These are phyloP conservation scores for Sussaba pulchella DNA, from an alignment of 2,888 invertebrate species.

Conservation along the genomic window DNA sequence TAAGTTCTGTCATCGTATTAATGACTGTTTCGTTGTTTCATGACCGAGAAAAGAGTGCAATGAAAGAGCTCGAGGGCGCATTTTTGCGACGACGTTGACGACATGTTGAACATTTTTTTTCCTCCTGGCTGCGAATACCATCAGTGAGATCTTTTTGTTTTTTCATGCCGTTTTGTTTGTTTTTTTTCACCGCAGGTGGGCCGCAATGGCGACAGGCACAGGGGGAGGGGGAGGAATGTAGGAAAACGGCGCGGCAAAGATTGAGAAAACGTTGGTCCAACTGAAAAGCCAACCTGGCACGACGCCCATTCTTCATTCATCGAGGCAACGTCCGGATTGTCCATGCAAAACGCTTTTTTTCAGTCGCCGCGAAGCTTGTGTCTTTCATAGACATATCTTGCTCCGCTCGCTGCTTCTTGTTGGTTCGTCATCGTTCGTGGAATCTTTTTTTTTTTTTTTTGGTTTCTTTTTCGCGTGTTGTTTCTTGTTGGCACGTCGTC, in stretches of 20 bases:
- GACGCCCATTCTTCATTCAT: constrained; percentile 19
- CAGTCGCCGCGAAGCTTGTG: not conserved
- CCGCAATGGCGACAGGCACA: not conserved
- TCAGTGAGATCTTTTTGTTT: no score
- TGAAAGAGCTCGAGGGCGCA: no score
- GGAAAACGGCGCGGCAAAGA: not conserved
- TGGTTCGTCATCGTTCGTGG: not conserved
- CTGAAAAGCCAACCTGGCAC: constrained; percentile 22
- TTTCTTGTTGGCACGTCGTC: not conserved
- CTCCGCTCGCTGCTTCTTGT: constrained; percentile 15
- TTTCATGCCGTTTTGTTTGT: not conserved
- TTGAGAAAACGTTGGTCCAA: constrained; percentile 8
- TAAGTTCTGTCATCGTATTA: constrained; percentile 42
- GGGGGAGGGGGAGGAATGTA: not conserved
- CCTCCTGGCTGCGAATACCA: no score
- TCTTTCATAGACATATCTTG: constrained; percentile 11
- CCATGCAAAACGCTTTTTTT: constrained; percentile 7
- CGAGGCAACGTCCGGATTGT: constrained; percentile 17
- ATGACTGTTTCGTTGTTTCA: constrained; percentile 52
- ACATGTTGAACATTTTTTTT: no score
- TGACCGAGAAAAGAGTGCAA: no score
- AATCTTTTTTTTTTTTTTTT: not conserved
- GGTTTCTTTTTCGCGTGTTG: not conserved
- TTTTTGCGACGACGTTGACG: no score
- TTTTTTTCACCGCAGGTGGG: no score